A percentile compares a stretch with the other conserved stretches of the same genome.
Evolutionary conservation across 2,888 invertebrate species (phyloP).

Genomic region (Andrena camellia): DNA sequence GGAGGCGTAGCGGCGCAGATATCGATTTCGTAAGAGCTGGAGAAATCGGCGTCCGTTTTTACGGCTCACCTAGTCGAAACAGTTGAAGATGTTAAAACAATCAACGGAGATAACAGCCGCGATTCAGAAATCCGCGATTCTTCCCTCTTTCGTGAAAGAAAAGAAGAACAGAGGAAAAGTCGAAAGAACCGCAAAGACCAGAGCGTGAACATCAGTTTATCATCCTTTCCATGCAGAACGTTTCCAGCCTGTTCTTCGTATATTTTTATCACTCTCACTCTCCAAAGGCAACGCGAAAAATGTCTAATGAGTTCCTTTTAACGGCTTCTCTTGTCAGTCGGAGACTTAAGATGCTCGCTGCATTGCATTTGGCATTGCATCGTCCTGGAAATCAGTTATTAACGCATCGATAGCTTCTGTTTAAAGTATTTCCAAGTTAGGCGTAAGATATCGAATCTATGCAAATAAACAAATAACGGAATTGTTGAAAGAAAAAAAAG

Average conservation of each 20-base stretch:
- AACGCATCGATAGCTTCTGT: not conserved
- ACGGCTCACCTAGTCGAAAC: conserved; percentile 67
- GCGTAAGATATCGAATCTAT: too few relatives aligned
- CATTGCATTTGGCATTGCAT: not conserved
- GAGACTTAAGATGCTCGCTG: too few relatives aligned
- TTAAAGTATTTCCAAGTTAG: not conserved
- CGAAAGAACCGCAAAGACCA: conserved; percentile 10
- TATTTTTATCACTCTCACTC: conserved; percentile 1
- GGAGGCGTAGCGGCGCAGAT: conserved; percentile 11
- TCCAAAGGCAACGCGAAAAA: conserved; percentile 2
- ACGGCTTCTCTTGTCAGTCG: not conserved
- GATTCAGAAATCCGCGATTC: conserved; percentile 47
- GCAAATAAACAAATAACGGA: not conserved
- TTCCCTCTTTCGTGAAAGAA: conserved; percentile 1
- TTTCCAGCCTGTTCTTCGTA: not conserved
- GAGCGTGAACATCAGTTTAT: conserved; percentile 5
- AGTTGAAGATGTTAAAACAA: conserved; percentile 77
- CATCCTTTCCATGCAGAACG: not conserved
- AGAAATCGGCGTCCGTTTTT: conserved; percentile 53
- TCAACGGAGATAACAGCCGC: conserved; percentile 74
- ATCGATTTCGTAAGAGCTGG: conserved; percentile 46
- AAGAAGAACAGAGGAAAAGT: not conserved
- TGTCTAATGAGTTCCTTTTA: conserved; percentile 1
- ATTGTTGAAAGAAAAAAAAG: too few relatives aligned
- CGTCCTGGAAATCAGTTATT: conserved; percentile 18